phyloP scores from a whole-genome alignment of 2,797 vertebrate genomes.

The Spondyliosoma cantharus region DNA sequence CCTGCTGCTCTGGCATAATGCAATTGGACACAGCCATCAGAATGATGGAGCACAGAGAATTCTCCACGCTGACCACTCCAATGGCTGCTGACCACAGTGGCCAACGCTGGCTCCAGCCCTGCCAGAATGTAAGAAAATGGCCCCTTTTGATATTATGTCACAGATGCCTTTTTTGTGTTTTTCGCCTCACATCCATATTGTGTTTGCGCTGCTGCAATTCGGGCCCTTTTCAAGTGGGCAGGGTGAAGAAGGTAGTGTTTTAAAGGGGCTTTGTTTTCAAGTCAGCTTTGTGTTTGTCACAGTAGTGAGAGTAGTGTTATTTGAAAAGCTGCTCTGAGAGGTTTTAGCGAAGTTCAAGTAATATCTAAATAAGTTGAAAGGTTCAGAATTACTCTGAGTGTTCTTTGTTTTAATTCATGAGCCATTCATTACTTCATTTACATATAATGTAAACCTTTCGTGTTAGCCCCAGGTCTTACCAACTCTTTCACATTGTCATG shows the following conservation, averaged over 20 bases:
- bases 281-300: slow-evolving; percentile 21
- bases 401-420: slow-evolving; percentile 15
- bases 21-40: slow-evolving; percentile 92
- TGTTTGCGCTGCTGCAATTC: slow-evolving; percentile 58
- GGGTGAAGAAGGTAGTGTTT: slow-evolving; percentile 33
- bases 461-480: slow-evolving; percentile 29
- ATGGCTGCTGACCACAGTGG: slow-evolving; percentile 64
- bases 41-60: slow-evolving; percentile 90
- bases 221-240: slow-evolving; percentile 26
- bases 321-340: slow-evolving; percentile 14
- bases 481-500: slow-evolving; percentile 51
- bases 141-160: slow-evolving; percentile 71
- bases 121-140: slow-evolving; percentile 62
- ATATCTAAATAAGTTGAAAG: slow-evolving; percentile 1
- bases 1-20: slow-evolving; percentile 96
- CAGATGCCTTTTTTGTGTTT: slow-evolving; percentile 75
- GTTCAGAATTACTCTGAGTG: too few relatives aligned
- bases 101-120: slow-evolving; percentile 60
- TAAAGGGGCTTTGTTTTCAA: slow-evolving; percentile 45
- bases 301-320: slow-evolving; percentile 11
- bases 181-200: slow-evolving; percentile 54
- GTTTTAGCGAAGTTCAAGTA: slow-evolving; percentile 13
- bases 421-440: slow-evolving; percentile 38
- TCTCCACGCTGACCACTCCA: slow-evolving; percentile 86
- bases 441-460: slow-evolving; percentile 18